Base-by-base conservation (phyloP, 2,888 invertebrate genomes). In the Melieria crassipennis region DNA sequence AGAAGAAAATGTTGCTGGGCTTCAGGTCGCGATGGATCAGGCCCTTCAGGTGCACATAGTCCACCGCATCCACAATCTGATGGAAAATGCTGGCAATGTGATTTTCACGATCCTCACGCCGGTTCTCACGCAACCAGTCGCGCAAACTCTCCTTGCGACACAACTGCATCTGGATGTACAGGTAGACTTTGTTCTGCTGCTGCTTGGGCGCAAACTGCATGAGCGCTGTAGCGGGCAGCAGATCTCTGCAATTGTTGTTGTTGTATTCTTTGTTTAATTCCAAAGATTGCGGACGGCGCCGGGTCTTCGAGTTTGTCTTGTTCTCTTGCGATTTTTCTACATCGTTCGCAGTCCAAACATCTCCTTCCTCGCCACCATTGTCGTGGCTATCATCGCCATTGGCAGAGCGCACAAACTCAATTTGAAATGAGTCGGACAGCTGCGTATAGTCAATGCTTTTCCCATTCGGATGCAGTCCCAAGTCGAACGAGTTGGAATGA, bases 111-210 rank as follows among this genome's bases (percentile, higher is more conserved):
- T 82, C 81, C 0, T 88, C 86, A 16, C 84, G 85, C 0, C 87
- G 84, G 79, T 92, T 91, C 16, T 89, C 88, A 66, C 89, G 87
- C 52, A 99, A 88, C 99, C 98, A 99, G 81, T 98, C 96, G 81
- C 94, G 93, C 55, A 99, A 88, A 76, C 95, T 97, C 80, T 95
- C 93, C 80, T 92, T 91, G 68, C 91, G 91, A 81, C 98, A 99
- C 74, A 99, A 88, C 87, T 99, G 97, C 98, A 99, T 99, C 88
- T 99, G 98, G 84, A 99, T 99, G 85, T 96, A 98, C 13, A 99
- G 89, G 85, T 93, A 96, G 83, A 93, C 91, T 82, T 89, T 89
- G 7, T 87, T 84, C 63, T 81, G 82, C 62, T 76, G 76, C 46
- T 70, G 65, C 52, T 76, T 81, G 13, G 73, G 60, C 58, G 80